Evolutionary conservation across 1,140 invertebrate species (phyloP).

Genomic region (Camponotus vicinus): DNA sequence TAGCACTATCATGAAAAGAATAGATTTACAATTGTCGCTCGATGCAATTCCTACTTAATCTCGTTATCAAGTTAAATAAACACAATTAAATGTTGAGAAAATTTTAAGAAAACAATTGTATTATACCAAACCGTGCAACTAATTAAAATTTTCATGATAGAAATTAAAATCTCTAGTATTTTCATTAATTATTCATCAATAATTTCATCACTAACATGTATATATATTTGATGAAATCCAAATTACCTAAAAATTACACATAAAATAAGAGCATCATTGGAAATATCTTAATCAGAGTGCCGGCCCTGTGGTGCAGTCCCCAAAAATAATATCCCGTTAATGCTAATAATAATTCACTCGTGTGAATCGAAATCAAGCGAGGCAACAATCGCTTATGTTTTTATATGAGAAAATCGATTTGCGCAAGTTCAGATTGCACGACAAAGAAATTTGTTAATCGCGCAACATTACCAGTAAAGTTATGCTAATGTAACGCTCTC

Average conservation of each 20-base stretch:
- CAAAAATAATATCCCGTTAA: background rate
- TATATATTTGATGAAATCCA: conserved; percentile 15
- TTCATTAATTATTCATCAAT: background rate
- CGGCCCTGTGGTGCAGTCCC: background rate
- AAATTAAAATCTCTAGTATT: background rate
- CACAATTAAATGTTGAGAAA: too few relatives aligned
- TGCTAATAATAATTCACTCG: conserved; percentile 15
- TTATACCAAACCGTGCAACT: background rate
- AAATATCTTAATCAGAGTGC: conserved; percentile 4
- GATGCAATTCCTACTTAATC: background rate
- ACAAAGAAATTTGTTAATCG: conserved; percentile 25
- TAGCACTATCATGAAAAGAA: too few relatives aligned
- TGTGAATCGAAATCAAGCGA: conserved; percentile 22
- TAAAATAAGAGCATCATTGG: background rate
- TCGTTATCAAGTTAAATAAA: conserved; percentile 8
- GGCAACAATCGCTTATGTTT: conserved; percentile 5
- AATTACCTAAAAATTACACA: background rate
- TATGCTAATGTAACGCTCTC: conserved; percentile 9
- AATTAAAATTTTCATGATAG: background rate
- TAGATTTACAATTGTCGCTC: background rate
- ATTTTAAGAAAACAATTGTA: background rate
- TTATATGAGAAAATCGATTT: conserved; percentile 20
- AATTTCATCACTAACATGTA: background rate
- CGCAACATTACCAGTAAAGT: conserved; percentile 26
- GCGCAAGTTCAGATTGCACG: background rate